phyloP scores from a whole-genome alignment of 2,888 invertebrate species.

The Eilema griseolum region DNA sequence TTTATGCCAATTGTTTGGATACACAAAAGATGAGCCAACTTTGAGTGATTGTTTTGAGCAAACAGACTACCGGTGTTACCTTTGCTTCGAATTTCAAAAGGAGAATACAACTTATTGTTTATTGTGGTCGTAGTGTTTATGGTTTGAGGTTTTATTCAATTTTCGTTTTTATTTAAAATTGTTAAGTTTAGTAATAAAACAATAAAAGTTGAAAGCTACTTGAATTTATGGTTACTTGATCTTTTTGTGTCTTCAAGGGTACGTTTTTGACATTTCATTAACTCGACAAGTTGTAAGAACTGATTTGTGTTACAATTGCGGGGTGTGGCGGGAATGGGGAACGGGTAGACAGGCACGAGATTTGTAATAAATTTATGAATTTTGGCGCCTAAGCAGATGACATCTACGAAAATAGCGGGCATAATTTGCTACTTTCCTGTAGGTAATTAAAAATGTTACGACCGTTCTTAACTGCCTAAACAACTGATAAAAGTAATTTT shows the following conservation, averaged over 20 bases:
- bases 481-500: no score
- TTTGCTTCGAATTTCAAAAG: conserved; percentile 20
- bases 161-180: conserved; percentile 7
- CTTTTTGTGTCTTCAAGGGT: neutral
- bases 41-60: conserved; percentile 60
- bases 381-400: no score
- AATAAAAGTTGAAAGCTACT: neutral
- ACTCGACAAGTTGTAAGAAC: neutral
- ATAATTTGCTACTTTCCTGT: no score
- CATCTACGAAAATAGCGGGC: no score
- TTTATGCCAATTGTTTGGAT: conserved; percentile 55
- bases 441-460: no score
- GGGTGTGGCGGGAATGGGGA: no score
- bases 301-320: neutral
- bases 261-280: neutral
- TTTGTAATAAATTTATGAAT: no score
- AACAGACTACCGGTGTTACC: conserved; percentile 63
- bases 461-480: no score
- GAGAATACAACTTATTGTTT: conserved; percentile 20
- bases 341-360: no score
- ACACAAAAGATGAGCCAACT: conserved; percentile 53
- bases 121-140: conserved; percentile 12
- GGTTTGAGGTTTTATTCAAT: conserved; percentile 23
- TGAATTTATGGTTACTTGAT: neutral
- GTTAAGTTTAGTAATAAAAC: conserved; percentile 11